Conservation (phyloP, 2,888 invertebrate genomes). For the Megamerina dolium region DNA sequence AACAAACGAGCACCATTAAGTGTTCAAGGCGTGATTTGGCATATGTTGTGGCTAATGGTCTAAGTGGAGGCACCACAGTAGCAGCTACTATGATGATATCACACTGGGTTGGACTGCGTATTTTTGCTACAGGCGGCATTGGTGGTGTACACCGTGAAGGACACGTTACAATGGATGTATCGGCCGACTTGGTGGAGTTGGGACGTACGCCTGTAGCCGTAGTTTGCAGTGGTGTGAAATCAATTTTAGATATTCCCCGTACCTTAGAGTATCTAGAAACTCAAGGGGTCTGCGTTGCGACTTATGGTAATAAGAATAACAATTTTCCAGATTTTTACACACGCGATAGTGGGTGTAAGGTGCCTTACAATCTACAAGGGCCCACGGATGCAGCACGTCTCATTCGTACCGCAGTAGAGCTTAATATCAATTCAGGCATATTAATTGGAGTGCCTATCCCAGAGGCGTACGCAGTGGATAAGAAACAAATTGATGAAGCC, state of each 20-base stretch:
- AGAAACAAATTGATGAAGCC: conserved; percentile 58
- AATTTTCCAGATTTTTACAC: conserved; percentile 95
- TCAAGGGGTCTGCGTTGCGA: conserved; percentile 84
- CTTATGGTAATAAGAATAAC: conserved; percentile 58
- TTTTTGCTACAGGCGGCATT: conserved; percentile 91
- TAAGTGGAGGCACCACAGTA: conserved; percentile 92
- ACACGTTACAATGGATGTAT: conserved; percentile 82
- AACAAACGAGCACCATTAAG: conserved; percentile 56
- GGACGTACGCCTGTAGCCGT: conserved; percentile 82
- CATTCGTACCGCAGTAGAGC: conserved; percentile 53
- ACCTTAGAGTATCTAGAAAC: conserved; percentile 96
- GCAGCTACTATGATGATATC: conserved; percentile 88
- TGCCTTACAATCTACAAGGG: conserved; percentile 63
- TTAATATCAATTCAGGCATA: conserved; percentile 64
- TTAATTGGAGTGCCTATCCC: conserved; percentile 91
- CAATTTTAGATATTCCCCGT: conserved; percentile 89
- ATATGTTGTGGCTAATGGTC: conserved; percentile 60
- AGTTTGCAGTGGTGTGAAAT: conserved; percentile 93
- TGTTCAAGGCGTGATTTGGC: conserved; percentile 84
- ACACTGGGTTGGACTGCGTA: conserved; percentile 70
- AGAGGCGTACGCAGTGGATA: conserved; percentile 54
- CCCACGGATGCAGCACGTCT: conserved; percentile 68
- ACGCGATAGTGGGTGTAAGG: conserved; percentile 62
- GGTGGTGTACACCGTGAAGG: conserved; percentile 89
- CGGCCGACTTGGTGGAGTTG: conserved; percentile 89